phyloP scores from a whole-genome alignment of 2,888 invertebrate species.

The Bhutanitis thaidina region DNA sequence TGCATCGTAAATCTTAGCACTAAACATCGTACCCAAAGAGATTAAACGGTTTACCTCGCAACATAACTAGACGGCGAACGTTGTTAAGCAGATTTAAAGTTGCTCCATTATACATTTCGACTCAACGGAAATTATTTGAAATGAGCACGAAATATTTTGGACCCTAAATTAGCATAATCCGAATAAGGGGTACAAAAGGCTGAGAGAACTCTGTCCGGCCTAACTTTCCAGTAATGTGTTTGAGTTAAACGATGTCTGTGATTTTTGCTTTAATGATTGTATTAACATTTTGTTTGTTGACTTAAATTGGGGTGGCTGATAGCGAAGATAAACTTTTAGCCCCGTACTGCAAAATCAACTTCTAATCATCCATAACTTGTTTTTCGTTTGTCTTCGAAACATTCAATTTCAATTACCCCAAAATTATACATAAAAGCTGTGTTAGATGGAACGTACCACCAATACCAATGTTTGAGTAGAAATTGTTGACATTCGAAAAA shows the following conservation, averaged over 20 bases:
- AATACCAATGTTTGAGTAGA: too few species aligned
- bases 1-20: slow-evolving; percentile 20
- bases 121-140: slow-evolving; percentile 61
- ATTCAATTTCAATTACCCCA: too few species aligned
- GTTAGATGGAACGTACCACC: too few species aligned
- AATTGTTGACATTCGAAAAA: too few species aligned
- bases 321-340: slow-evolving; percentile 3
- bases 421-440: too few species aligned
- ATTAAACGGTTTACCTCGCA: slow-evolving; percentile 22
- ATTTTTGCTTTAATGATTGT: slow-evolving; percentile 21
- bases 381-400: too few species aligned
- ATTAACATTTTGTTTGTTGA: slow-evolving; percentile 16
- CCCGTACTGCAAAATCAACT: slow-evolving; percentile 8
- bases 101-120: slow-evolving; percentile 50
- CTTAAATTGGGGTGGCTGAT: slow-evolving; percentile 6
- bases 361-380: background rate
- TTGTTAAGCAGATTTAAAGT: slow-evolving; percentile 52
- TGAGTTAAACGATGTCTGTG: slow-evolving; percentile 19
- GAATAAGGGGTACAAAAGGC: slow-evolving; percentile 27
- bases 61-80: slow-evolving; percentile 35
- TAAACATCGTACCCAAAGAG: slow-evolving; percentile 12
- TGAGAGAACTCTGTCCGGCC: background rate
- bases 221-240: slow-evolving; percentile 22
- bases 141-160: slow-evolving; percentile 62
- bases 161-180: slow-evolving; percentile 66